Percentiles rank a stretch among this genome's conserved stretches.
phyloP scores from a whole-genome alignment of 2,797 vertebrate genomes.

The Characodon lateralis region DNA sequence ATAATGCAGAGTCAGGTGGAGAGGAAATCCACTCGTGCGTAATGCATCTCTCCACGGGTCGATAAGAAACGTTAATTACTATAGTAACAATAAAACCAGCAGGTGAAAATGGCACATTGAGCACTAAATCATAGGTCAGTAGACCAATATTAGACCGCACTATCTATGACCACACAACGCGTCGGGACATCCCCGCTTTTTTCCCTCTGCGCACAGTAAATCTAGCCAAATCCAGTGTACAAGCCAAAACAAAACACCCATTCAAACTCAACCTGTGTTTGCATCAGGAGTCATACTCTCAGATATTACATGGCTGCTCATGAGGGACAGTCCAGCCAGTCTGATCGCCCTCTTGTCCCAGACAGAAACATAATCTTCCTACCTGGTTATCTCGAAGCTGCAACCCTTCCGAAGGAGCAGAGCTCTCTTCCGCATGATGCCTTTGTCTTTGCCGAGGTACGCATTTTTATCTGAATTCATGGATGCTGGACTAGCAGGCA shows the following conservation, averaged over 20 bases:
- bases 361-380: conserved; percentile 40
- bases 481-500: conserved; percentile 65
- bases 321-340: conserved; percentile 22
- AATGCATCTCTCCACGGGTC: conserved; percentile 38
- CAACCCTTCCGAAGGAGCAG: conserved; percentile 86
- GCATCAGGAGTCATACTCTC: conserved; percentile 19
- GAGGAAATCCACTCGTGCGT: conserved; percentile 55
- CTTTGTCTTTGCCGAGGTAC: conserved; percentile 85
- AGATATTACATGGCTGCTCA: neutral
- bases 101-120: neutral
- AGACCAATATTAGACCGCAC: neutral
- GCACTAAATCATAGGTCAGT: neutral
- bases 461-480: conserved; percentile 88
- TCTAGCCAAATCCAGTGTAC: conserved; percentile 15
- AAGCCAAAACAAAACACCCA: conserved; percentile 31
- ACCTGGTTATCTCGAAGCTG: conserved; percentile 90
- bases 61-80: neutral
- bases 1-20: conserved; percentile 57
- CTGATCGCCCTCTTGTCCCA: conserved; percentile 38
- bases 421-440: conserved; percentile 87
- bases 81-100: neutral
- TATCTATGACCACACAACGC: neutral
- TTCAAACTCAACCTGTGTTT: conserved; percentile 16
- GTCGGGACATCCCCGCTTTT: conserved; percentile 26
- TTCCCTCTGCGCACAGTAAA: conserved; percentile 25